A percentile compares a stretch with the other conserved stretches of the same genome.
Evolutionary conservation across 2,888 invertebrate species (phyloP).

Genomic region (Trachelus tabidus): DNA sequence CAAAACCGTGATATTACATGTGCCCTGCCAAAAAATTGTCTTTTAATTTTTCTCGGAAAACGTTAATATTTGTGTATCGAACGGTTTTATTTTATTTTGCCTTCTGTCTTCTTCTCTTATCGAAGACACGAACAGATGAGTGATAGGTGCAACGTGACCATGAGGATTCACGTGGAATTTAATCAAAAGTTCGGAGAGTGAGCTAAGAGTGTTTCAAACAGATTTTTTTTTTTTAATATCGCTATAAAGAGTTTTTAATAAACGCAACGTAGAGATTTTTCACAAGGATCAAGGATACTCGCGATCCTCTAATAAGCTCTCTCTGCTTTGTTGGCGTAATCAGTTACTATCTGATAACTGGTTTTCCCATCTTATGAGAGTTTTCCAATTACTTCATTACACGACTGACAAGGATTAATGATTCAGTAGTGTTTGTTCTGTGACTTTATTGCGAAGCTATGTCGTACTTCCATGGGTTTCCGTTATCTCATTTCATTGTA

Average conservation of each 20-base stretch:
- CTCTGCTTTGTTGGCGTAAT: neutral
- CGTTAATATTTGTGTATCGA: neutral
- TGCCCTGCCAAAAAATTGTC: neutral
- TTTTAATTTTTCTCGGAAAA: neutral
- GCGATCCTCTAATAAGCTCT: neutral
- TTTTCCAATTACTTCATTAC: neutral
- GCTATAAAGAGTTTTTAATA: neutral
- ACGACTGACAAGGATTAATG: neutral
- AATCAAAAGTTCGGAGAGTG: neutral
- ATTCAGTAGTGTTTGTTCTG: neutral
- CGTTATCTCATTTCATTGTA: neutral
- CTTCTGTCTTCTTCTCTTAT: neutral
- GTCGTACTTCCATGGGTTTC: neutral
- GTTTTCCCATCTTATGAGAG: neutral
- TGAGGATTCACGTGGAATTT: neutral
- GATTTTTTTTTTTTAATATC: neutral
- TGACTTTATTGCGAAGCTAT: neutral
- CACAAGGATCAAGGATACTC: neutral
- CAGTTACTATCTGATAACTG: neutral
- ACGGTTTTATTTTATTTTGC: neutral
- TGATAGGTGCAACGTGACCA: neutral
- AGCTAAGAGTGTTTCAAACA: neutral
- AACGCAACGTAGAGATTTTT: neutral
- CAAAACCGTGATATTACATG: neutral
- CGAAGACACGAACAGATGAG: neutral